Base-by-base conservation (phyloP, 2,888 invertebrate genomes). In the Troides helena region DNA sequence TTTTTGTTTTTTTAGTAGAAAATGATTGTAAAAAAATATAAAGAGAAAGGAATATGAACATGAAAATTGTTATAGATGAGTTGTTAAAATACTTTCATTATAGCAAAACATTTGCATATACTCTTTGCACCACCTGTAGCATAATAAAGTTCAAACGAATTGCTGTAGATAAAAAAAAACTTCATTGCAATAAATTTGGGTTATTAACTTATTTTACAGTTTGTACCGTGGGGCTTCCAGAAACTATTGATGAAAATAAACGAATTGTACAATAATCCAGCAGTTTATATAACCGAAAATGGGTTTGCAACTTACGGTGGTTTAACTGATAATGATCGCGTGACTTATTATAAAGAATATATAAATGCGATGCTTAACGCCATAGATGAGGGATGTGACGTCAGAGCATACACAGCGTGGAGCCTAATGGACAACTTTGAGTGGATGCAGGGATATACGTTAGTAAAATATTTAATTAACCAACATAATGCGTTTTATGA, bases 151-250 rank as follows among this genome's bases (percentile, higher is more conserved):
- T 39, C 10, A 39, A 39, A 39, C 8, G 39, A 39, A 0, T 50
- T 50, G 4, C 50, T 50, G 5, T 14, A 50, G 0, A 50, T 17
- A 50, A 18, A 50, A 50, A 2, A 50, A 50, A 17, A 2, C 17
- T 4, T 50, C 14, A 18, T 50, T 50, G 14, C 50, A 50, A 14
- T 50, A 14, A 50, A 17, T 18, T 12, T 50, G 2, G 17, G 14
- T 2, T 17, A 50, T 17, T 14, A 17, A 50, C 2, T 17, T 50
- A 50, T 50, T 23, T 70, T 77, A 12, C 73, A 84, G 90, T 83
- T 86, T 25, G 88, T 90, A 21, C 94, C 94, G 0, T 90, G 92
- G 88, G 94, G 94, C 1, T 89, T 95, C 70, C 80, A 89, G 70
- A 91, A 93, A 63, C 71, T 94, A 3, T 78, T 95, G 23, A 88